phyloP scores from a whole-genome alignment of 2,888 invertebrate species.

The Lasioglossum oenotherae region DNA sequence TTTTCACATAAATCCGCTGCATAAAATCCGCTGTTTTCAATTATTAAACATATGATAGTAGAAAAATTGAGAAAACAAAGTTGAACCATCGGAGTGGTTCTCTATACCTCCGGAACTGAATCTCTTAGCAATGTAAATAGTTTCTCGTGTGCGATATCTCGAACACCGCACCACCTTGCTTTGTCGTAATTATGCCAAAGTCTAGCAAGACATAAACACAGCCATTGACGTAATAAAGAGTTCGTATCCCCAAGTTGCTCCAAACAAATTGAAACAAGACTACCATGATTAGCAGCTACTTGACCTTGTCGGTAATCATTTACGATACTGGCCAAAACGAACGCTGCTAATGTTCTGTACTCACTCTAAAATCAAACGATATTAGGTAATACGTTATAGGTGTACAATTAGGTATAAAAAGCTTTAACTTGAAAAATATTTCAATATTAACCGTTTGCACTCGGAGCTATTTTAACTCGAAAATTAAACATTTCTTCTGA shows the following conservation, averaged over 20 bases:
- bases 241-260: constrained; percentile 92
- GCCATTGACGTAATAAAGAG: constrained; percentile 92
- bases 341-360: constrained; percentile 96
- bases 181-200: constrained; percentile 96
- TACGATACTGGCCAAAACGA: constrained; percentile 97
- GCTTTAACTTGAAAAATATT: neutral
- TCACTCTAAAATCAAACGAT: constrained; percentile 86
- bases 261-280: constrained; percentile 95
- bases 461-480: too few species aligned
- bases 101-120: constrained; percentile 92
- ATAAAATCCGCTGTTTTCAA: too few species aligned
- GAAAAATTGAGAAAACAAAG: neutral
- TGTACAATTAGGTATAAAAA: neutral
- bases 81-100: neutral
- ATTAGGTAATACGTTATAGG: neutral
- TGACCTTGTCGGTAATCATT: constrained; percentile 95
- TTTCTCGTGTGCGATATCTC: constrained; percentile 98
- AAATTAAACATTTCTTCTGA: too few species aligned
- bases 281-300: constrained; percentile 95
- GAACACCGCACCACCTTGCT: constrained; percentile 97
- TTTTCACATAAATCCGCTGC: too few species aligned
- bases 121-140: constrained; percentile 92
- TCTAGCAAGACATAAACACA: constrained; percentile 95
- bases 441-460: neutral
- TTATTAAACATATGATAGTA: constrained; percentile 10